A percentile compares a stretch with the other conserved stretches of the same genome.
phyloP scores from a whole-genome alignment of 2,888 invertebrate species.

The Lycaena phlaeas region DNA sequence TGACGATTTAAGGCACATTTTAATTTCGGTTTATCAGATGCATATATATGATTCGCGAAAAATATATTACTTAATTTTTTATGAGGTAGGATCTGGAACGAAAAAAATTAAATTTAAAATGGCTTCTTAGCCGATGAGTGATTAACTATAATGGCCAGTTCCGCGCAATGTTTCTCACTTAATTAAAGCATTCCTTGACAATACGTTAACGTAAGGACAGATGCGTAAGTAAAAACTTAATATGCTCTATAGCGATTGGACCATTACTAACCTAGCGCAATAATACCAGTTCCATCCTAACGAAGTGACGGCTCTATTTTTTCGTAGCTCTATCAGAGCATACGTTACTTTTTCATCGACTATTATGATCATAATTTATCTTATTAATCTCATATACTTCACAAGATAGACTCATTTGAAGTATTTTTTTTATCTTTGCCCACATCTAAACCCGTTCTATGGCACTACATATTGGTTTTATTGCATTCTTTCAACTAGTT shows the following conservation, averaged over 20 bases:
- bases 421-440: slow-evolving; percentile 23
- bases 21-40: slow-evolving; percentile 3
- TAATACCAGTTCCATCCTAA: slow-evolving; percentile 27
- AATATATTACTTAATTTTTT: slow-evolving; percentile 4
- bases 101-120: slow-evolving; percentile 20
- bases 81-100: not conserved
- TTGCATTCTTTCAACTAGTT: slow-evolving; percentile 20
- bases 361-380: slow-evolving; percentile 32
- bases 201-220: slow-evolving; percentile 33
- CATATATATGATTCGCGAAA: not conserved
- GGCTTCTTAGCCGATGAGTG: slow-evolving; percentile 24
- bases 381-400: slow-evolving; percentile 29
- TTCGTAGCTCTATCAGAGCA: slow-evolving; percentile 24
- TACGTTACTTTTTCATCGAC: slow-evolving; percentile 29
- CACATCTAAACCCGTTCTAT: slow-evolving; percentile 19
- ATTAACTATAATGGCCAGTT: slow-evolving; percentile 40
- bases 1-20: not conserved
- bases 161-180: slow-evolving; percentile 47
- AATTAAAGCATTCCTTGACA: slow-evolving; percentile 49
- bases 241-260: slow-evolving; percentile 39
- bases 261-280: slow-evolving; percentile 29
- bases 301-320: slow-evolving; percentile 32
- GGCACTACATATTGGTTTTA: slow-evolving; percentile 18
- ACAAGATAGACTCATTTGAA: slow-evolving; percentile 26
- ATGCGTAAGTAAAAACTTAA: slow-evolving; percentile 44